Base-by-base conservation (phyloP, 2,888 invertebrate species). In the Crossocerus cetratus region DNA sequence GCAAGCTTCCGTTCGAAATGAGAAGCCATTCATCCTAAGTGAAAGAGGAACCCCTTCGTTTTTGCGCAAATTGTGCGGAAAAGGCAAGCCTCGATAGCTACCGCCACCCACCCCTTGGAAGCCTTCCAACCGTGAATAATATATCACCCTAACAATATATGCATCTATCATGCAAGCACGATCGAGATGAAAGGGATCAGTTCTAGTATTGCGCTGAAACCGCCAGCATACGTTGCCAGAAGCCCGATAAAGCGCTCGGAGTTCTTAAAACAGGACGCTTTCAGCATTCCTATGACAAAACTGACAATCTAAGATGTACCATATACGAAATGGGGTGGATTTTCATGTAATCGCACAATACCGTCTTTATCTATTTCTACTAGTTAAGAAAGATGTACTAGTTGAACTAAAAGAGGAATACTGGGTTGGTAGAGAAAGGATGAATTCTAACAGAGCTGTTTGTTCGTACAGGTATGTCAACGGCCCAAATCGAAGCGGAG, bases 401-500 rank as follows among this genome's bases (percentile, higher is more conserved):
- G 32, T 8, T 32, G 8, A 32, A 8, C 8, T 5, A 32, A 3
- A 32, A 11, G 32, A 1, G 5, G 8, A 32, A 32, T 32, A 32
- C 0, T 8, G 3, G 11, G n/a, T n/a, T 32, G 32, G 1, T 32
- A 5, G 5, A 32, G 11, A 32, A 32, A 32, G 32, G n/a, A 42
- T 11, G n/a, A 42, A 43, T 57, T 23, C 14, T 3, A 42, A 16
- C n/a, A 42, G 2, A 2, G 2, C 76, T 65, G 60, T 16, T 74
- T 93, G 16, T 55, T 14, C 44, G 0, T 93, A 59, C 93, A 98
- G 98, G 96, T 88, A 96, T 98, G 96, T 96, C 96, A 73, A 97
- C 96, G 69, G 95, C 96, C 67, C 97, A 97, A 91, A 97, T 99
- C 86, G 96, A 97, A 89, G 93, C 95, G 23, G 98, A 98, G 91